Base-by-base conservation (phyloP, 2,797 vertebrate species). In the Acestrorhynchus altus region DNA sequence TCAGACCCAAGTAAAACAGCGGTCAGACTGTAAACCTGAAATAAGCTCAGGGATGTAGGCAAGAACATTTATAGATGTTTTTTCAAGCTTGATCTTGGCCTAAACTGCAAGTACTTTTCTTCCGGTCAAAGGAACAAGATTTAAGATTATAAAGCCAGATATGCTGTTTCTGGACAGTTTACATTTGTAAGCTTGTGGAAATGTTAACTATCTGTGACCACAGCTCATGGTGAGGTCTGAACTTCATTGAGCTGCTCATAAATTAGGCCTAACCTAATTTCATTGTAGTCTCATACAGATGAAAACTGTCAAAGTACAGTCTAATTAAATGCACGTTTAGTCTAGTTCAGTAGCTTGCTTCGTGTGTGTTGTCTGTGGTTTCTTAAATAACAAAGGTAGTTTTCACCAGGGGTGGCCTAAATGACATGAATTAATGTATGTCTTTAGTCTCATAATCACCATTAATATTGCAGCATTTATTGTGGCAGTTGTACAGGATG, bases 11-110 rank as follows among this genome's bases (percentile, higher is more conserved):
- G 44, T 67, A 28, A 47, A 67, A 67, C 64, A 67, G 64, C 24
- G 24, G 64, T 39, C 20, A 47, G 52, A 39, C 31, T 15, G 11
- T 69, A 69, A 69, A 69, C 6, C 1, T 61, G 44, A 67, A 57
- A 76, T 51, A 77, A 42, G 28, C 28, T 69, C 51, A 60, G 31
- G 28, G 16, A 68, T 39, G 22, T 51, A 8, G 31, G 31, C 31
- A 35, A 69, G 12, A 26, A 52, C 16, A 35, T 69, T 77, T 51
- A 61, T 40, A 4, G 42, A 9, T 77, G 65, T 60, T 76, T 68
- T 68, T 44, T 40, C 51, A 76, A 68, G 42, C 52, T 15, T 56
- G 35, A 20, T 66, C 18, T 56, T 57, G 16, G 65, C 49, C 9
- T 39, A n/a, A 67, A 44, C 49, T 13, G 16, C 22, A 18, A 54